These are phyloP conservation scores for Halcyon badia DNA, from an alignment of 2,797 vertebrate genomes.

Conservation along the genomic window DNA sequence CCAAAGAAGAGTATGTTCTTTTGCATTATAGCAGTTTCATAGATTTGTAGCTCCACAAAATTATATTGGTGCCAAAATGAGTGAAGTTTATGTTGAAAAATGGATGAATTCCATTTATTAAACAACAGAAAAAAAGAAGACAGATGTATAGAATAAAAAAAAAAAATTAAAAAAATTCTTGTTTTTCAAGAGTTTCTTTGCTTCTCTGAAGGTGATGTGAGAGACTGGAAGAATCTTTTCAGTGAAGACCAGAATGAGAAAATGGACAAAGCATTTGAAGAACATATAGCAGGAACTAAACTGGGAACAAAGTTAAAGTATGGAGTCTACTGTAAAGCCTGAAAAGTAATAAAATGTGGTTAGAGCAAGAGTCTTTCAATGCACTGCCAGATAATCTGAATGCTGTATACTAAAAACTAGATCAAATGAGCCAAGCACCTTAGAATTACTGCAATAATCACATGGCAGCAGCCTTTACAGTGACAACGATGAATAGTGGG, in stretches of 20 bases:
- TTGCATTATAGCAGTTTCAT: neutral
- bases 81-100: neutral
- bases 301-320: conserved; percentile 83
- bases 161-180: neutral
- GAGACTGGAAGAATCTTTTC: conserved; percentile 88
- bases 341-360: neutral
- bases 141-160: neutral
- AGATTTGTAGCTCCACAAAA: neutral
- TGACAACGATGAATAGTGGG: neutral
- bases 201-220: conserved; percentile 80
- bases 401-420: neutral
- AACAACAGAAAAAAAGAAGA: neutral
- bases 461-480: neutral
- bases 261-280: conserved; percentile 85
- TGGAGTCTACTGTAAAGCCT: conserved; percentile 78
- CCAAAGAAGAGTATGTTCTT: accelerated
- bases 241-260: conserved; percentile 82
- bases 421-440: neutral
- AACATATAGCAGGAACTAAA: conserved; percentile 78
- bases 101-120: neutral
- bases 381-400: neutral
- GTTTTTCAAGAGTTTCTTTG: neutral
- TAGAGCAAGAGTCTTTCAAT: neutral
- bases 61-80: neutral
- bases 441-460: neutral